Evolutionary conservation across 2,797 vertebrate species (phyloP).

Genomic region (Falco rusticolus): DNA sequence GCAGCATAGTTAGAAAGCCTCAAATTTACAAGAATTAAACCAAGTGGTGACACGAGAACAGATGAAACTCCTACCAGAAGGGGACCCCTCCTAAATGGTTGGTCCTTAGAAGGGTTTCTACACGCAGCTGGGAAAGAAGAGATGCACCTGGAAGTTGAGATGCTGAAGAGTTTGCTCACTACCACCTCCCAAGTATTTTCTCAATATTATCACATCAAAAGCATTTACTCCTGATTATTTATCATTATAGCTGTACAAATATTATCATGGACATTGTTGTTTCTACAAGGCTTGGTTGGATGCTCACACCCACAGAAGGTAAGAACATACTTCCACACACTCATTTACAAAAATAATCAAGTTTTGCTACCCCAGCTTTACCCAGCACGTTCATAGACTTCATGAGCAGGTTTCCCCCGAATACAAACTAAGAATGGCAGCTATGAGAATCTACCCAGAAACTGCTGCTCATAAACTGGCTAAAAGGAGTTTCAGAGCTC

Average conservation of each 20-base stretch:
- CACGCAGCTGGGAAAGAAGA: neutral
- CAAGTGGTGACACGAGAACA: neutral
- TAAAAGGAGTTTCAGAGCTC: neutral
- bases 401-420: neutral
- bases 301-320: neutral
- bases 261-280: rapidly evolving
- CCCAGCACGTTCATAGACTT: neutral
- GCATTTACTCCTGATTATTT: neutral
- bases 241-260: neutral
- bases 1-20: neutral
- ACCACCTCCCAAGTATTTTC: neutral
- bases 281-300: neutral
- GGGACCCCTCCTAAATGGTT: rapidly evolving
- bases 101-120: neutral
- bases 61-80: neutral
- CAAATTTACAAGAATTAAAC: neutral
- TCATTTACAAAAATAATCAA: neutral
- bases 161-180: neutral
- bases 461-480: neutral
- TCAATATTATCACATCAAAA: neutral
- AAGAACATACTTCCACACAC: neutral
- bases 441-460: neutral
- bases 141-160: neutral
- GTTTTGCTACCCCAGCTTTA: neutral
- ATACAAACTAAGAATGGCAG: neutral